Evolutionary conservation across 2,113 vertebrate genomes (phyloP).

Genomic region (Nymphicus hollandicus): DNA sequence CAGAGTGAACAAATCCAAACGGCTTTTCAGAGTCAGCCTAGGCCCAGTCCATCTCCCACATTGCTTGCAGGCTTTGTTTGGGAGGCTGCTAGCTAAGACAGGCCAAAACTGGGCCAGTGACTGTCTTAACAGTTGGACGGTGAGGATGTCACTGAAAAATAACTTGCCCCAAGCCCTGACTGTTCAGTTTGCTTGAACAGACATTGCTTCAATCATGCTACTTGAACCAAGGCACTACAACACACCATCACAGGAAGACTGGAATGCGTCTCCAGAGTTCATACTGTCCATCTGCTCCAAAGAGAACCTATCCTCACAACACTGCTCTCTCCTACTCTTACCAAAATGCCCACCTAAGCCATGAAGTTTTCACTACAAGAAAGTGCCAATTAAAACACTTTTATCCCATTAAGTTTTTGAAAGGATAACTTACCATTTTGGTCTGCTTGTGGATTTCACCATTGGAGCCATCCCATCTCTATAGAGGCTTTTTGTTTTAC

Average conservation of each 20-base stretch:
- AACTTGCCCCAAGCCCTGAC: not conserved
- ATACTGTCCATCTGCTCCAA: not conserved
- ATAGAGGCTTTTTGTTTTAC: constrained; percentile 98
- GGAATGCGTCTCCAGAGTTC: not conserved
- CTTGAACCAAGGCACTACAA: not conserved
- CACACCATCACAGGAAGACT: not conserved
- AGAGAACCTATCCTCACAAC: not conserved
- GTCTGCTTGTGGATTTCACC: constrained; percentile 94
- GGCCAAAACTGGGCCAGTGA: not conserved
- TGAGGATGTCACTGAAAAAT: not conserved
- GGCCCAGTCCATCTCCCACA: not conserved
- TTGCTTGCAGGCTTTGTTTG: not conserved
- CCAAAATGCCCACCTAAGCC: not conserved
- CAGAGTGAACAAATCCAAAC: not conserved
- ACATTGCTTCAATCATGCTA: not conserved
- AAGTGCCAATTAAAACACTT: not conserved
- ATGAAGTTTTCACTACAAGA: not conserved
- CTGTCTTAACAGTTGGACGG: not conserved
- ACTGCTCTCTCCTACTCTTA: not conserved
- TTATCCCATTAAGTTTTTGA: not conserved
- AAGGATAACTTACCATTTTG: constrained; percentile 86
- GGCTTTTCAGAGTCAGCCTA: not conserved
- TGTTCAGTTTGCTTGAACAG: not conserved
- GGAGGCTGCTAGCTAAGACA: not conserved
- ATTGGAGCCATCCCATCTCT: constrained; percentile 97